Base-by-base conservation (phyloP, 2,113 vertebrate species). In the Siniperca knerii region DNA sequence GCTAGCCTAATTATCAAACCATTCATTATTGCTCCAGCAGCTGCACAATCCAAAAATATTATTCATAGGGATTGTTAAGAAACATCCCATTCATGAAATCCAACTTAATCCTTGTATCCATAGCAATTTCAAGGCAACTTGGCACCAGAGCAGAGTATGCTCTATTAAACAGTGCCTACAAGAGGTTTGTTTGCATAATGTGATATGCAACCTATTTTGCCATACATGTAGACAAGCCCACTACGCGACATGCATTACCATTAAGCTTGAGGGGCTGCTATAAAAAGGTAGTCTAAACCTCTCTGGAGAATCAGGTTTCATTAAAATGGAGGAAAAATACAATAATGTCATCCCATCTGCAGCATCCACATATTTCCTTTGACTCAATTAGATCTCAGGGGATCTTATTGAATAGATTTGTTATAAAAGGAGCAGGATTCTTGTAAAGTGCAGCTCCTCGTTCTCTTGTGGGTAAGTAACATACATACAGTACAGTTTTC, bases 1-100 rank as follows among this genome's bases (percentile, higher is more conserved):
- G 13, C 6, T 54, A 42, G 79, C 81, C 79, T 92, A 90, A 94
- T 93, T 87, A 91, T 78, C 82, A 80, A 89, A 91, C 73, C 67
- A 82, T 79, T 91, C 83, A 83, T 89, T 89, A 92, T 76, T 67
- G 68, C 85, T 58, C 52, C 83, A 81, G 84, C 93, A 93, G 90
- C 92, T 93, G 91, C 93, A 82, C 82, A 77, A 79, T 93, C 84
- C 90, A 71, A 92, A 94, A 88, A 91, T 90, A 91, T 92, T 91
- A 90, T 89, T 91, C 86, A 89, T 86, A 82, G 87, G 42, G 1
- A 87, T 82, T 58, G 75, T 89, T 90, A 80, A 92, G 73, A 91
- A 91, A 89, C 77, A 88, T 81, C 80, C 84, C 69, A 77, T 92
- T 91, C 82, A 90, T 77, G 62, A 89, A 88, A 92, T 90, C 89